Percentiles rank a stretch among this genome's conserved stretches.
Evolutionary conservation across 2,797 vertebrate species (phyloP).

Genomic region (Paratrypauchen microcephalus): DNA sequence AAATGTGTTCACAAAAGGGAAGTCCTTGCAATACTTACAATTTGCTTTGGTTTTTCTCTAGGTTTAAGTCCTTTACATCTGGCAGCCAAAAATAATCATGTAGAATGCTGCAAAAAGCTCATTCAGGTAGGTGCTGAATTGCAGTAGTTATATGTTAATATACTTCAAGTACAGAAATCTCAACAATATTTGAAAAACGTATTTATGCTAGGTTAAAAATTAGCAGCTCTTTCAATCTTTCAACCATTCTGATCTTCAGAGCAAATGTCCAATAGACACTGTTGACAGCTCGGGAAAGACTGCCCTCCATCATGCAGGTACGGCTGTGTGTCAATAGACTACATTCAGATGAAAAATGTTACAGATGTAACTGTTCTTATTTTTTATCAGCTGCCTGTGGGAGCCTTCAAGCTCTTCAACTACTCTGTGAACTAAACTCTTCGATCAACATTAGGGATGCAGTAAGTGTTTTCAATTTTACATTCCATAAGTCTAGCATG

Average conservation of each 20-base stretch:
- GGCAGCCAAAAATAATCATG: conserved; percentile 90
- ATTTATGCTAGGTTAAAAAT: background rate
- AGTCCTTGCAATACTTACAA: background rate
- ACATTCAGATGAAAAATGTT: conserved; percentile 22
- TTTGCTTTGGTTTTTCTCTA: conserved; percentile 47
- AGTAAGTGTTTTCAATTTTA: conserved; percentile 77
- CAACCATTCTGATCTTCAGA: conserved; percentile 67
- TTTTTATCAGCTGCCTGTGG: conserved; percentile 80
- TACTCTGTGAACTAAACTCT: conserved; percentile 88
- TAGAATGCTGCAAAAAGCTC: conserved; percentile 87
- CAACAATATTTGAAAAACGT: background rate
- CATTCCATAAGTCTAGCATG: conserved; percentile 1
- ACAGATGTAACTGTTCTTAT: conserved; percentile 13
- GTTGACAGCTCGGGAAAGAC: conserved; percentile 84
- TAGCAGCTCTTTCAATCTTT: background rate
- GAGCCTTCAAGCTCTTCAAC: conserved; percentile 82
- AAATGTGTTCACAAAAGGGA: background rate
- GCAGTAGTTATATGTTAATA: too few relatives aligned
- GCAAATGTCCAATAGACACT: conserved; percentile 84
- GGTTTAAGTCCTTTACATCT: conserved; percentile 91
- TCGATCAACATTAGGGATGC: conserved; percentile 85
- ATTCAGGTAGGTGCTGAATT: conserved; percentile 83
- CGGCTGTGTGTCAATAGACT: conserved; percentile 24
- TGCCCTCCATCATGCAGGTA: conserved; percentile 92
- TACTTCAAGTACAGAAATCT: background rate